Evolutionary conservation across 2,797 vertebrate genomes (phyloP).

Genomic region (Naso thynnoides): DNA sequence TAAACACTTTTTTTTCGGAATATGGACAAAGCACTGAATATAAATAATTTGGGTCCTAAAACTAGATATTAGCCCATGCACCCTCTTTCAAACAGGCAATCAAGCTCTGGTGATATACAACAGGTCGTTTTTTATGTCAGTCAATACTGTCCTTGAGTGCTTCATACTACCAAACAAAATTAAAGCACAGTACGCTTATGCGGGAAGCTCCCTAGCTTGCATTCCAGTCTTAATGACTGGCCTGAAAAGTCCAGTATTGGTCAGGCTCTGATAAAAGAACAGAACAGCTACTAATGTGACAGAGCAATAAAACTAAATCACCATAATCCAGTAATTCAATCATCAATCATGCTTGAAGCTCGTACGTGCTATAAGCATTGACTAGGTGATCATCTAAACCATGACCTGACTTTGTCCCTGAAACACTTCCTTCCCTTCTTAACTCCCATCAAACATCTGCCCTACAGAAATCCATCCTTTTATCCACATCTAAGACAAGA

Average conservation of each 20-base stretch:
- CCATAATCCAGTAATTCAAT: background rate
- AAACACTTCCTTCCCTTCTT: background rate
- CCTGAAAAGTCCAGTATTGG: slow-evolving; percentile 1
- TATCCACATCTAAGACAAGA: background rate
- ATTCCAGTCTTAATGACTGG: background rate
- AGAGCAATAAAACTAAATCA: slow-evolving; percentile 6
- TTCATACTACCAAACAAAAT: background rate
- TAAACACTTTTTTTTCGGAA: background rate
- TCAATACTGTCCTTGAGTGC: background rate
- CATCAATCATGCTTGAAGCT: background rate
- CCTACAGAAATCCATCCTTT: slow-evolving; percentile 17
- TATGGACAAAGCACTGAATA: background rate
- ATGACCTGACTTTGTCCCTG: background rate
- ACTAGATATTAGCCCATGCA: background rate
- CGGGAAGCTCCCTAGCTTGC: background rate
- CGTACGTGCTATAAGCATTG: background rate
- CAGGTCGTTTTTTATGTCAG: background rate
- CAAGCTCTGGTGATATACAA: background rate
- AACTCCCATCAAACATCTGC: background rate
- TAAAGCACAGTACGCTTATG: background rate
- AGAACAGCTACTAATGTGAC: background rate
- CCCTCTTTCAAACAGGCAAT: background rate
- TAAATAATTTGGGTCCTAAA: background rate
- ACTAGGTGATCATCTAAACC: background rate
- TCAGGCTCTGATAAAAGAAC: background rate